phyloP scores from a whole-genome alignment of 1,140 invertebrate genomes.

The Whitmania pigra region DNA sequence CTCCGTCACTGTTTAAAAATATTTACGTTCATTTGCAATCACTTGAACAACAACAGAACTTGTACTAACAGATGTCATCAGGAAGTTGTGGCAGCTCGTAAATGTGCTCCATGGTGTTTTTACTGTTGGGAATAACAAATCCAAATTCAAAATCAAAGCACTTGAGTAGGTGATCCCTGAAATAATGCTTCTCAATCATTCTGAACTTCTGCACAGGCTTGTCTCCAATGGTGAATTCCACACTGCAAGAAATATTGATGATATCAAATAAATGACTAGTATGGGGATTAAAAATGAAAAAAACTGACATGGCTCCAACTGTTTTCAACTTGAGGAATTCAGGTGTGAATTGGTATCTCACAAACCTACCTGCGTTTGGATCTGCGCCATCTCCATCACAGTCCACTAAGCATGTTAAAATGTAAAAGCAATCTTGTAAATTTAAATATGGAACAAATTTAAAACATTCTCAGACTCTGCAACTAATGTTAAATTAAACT shows the following conservation, averaged over 20 bases:
- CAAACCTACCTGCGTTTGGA: conserved; percentile 77
- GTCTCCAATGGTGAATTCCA: conserved; percentile 88
- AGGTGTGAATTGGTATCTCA: conserved; percentile 90
- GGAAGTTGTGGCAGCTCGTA: conserved; percentile 89
- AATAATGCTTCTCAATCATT: conserved; percentile 97
- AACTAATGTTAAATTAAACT: not conserved
- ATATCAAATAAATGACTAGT: no score
- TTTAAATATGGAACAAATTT: not conserved
- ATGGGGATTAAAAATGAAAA: not conserved
- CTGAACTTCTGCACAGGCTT: conserved; percentile 84
- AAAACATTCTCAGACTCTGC: not conserved
- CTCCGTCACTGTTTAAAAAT: conserved; percentile 65
- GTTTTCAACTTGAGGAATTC: conserved; percentile 86
- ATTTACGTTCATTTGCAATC: not conserved
- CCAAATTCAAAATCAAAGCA: conserved; percentile 99
- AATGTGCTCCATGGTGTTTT: conserved; percentile 96
- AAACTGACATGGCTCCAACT: conserved; percentile 78
- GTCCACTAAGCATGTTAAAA: conserved; percentile 13
- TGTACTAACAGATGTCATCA: conserved; percentile 63
- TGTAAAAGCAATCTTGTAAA: conserved; percentile 16
- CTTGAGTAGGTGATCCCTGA: conserved; percentile 80
- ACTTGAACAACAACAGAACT: no score
- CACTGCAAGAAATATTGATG: conserved; percentile 46
- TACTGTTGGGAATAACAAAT: conserved; percentile 93
- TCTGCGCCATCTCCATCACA: conserved; percentile 52